A percentile compares a stretch with the other conserved stretches of the same genome.
These are phyloP conservation scores for Epizoanthus illoricatus DNA, from an alignment of 92 coral and sea anemone genomes.

Conservation along the genomic window DNA sequence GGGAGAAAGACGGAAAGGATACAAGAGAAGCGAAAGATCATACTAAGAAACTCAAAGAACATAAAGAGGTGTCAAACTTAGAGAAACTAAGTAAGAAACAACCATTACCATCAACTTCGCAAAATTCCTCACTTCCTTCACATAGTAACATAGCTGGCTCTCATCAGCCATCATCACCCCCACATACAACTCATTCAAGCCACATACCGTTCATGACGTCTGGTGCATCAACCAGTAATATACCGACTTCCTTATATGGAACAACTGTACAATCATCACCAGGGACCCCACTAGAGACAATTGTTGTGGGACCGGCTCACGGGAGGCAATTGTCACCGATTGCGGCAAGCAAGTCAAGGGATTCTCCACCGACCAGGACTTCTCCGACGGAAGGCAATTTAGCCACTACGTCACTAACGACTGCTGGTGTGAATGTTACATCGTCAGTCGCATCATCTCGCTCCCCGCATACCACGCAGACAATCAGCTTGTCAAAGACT, in stretches of 20 bases:
- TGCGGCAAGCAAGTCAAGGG: conserved; percentile 60
- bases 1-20: conserved; percentile 66
- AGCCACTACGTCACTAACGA: conserved; percentile 41
- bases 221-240: conserved; percentile 62
- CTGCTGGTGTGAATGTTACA: conserved; percentile 45
- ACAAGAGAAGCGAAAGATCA: conserved; percentile 60
- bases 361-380: conserved; percentile 59
- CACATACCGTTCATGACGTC: conserved; percentile 55
- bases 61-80: conserved; percentile 62
- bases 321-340: conserved; percentile 87
- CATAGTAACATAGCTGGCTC: conserved; percentile 44
- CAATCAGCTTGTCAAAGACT: conserved; percentile 78
- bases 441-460: conserved; percentile 60
- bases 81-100: conserved; percentile 77
- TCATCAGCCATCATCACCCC: conserved; percentile 37
- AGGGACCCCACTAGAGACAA: conserved; percentile 68
- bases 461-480: conserved; percentile 62
- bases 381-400: conserved; percentile 56
- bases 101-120: conserved; percentile 70
- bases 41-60: conserved; percentile 55
- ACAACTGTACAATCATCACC: conserved; percentile 66
- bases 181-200: conserved; percentile 52
- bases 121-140: conserved; percentile 59
- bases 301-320: conserved; percentile 60
- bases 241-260: conserved; percentile 62